Percentiles rank a stretch among this genome's conserved stretches.
These are phyloP conservation scores for Brachionus rotundiformis DNA, from an alignment of 1,140 invertebrate species.

Conservation along the genomic window DNA sequence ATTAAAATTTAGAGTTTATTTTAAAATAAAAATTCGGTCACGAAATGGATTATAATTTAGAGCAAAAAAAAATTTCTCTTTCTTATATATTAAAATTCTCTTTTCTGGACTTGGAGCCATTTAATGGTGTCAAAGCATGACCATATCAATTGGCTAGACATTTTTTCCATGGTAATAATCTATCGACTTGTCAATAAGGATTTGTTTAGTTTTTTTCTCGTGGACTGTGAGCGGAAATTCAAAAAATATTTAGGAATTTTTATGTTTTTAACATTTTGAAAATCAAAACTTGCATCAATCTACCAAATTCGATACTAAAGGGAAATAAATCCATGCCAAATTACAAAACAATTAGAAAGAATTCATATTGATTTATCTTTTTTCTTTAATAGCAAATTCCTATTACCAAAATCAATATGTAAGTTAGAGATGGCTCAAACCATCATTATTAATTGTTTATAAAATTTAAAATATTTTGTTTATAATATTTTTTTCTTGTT, in stretches of 20 bases:
- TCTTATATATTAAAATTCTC: neutral
- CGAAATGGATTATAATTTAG: constrained; percentile 3
- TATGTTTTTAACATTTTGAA: neutral
- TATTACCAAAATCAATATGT: constrained; percentile 25
- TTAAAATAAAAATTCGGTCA: neutral
- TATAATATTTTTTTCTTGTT: neutral
- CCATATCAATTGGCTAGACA: neutral
- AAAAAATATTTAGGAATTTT: neutral
- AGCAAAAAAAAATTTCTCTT: neutral
- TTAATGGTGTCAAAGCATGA: neutral
- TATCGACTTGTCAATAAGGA: neutral
- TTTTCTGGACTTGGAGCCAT: constrained; percentile 4
- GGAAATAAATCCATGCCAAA: neutral
- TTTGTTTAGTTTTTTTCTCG: neutral
- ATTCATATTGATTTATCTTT: neutral
- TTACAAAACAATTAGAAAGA: neutral
- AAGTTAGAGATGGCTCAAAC: neutral
- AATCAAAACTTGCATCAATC: neutral
- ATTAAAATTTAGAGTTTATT: constrained; percentile 6
- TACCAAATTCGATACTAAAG: neutral
- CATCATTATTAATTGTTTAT: neutral
- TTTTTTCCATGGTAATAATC: neutral
- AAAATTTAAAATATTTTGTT: constrained; percentile 37
- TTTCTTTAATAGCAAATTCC: constrained; percentile 2
- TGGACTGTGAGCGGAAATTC: neutral